Evolutionary conservation across 2,113 vertebrate genomes (phyloP).

Genomic region (Prietella phreatophila): DNA sequence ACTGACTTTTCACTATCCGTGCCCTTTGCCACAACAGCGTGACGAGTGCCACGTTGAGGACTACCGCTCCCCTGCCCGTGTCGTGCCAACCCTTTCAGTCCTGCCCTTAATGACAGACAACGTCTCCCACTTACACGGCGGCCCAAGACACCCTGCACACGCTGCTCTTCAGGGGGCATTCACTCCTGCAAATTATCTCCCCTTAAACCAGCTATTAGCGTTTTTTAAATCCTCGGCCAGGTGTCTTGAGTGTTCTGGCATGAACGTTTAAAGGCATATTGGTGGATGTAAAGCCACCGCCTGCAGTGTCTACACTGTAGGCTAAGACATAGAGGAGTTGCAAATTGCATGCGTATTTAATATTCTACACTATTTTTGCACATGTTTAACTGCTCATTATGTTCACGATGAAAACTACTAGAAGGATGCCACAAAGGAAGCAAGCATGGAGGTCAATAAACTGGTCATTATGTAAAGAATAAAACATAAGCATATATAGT

Average conservation of each 20-base stretch:
- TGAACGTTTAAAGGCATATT: neutral
- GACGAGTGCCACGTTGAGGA: slow-evolving; percentile 30
- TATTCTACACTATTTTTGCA: neutral
- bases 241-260: slow-evolving; percentile 20
- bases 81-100: slow-evolving; percentile 33
- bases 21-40: slow-evolving; percentile 37
- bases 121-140: slow-evolving; percentile 62
- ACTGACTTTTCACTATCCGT: neutral
- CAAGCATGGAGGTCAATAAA: neutral
- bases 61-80: slow-evolving; percentile 35
- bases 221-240: slow-evolving; percentile 34
- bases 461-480: neutral
- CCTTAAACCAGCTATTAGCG: slow-evolving; percentile 40
- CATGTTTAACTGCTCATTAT: neutral
- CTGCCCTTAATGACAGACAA: slow-evolving; percentile 66
- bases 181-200: slow-evolving; percentile 32
- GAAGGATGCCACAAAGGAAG: neutral
- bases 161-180: slow-evolving; percentile 50
- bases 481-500: neutral
- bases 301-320: neutral
- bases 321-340: neutral
- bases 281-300: neutral
- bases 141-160: slow-evolving; percentile 55
- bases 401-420: neutral
- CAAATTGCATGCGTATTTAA: neutral